phyloP scores from a whole-genome alignment of 2,113 vertebrate species.

The Pagrus major region DNA sequence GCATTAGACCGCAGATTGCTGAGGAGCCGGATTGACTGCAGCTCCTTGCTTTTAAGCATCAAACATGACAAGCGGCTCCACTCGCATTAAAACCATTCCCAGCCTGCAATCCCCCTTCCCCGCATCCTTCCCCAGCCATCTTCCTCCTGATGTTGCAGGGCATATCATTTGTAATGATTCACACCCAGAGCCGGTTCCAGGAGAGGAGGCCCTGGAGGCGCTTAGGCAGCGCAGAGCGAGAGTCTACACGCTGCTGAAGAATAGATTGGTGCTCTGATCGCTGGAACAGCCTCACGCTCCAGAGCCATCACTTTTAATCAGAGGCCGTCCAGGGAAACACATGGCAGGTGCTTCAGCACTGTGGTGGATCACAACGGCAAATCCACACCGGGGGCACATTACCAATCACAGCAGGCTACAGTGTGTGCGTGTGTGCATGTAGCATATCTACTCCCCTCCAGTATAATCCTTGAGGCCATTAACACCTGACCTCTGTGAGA shows the following conservation, averaged over 20 bases:
- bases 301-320: conserved; percentile 86
- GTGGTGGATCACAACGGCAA: conserved; percentile 75
- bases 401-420: conserved; percentile 65
- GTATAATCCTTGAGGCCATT: conserved; percentile 73
- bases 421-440: conserved; percentile 42
- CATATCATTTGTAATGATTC: conserved; percentile 86
- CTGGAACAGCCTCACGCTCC: conserved; percentile 75
- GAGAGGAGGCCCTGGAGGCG: conserved; percentile 72
- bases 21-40: conserved; percentile 43
- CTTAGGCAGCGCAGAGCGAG: conserved; percentile 65
- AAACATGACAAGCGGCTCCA: conserved; percentile 77
- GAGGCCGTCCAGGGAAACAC: conserved; percentile 70
- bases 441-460: conserved; percentile 56
- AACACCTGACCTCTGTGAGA: conserved; percentile 68
- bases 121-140: conserved; percentile 59
- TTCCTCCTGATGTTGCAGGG: conserved; percentile 75
- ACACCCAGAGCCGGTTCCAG: conserved; percentile 74
- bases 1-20: conserved; percentile 59
- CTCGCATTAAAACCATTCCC: conserved; percentile 70
- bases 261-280: conserved; percentile 79
- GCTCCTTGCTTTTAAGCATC: conserved; percentile 74
- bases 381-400: conserved; percentile 68
- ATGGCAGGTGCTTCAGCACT: conserved; percentile 76
- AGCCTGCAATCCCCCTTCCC: conserved; percentile 38
- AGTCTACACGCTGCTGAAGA: conserved; percentile 61